Base-by-base conservation (phyloP, 2,797 vertebrate genomes). In the Lates japonicus region DNA sequence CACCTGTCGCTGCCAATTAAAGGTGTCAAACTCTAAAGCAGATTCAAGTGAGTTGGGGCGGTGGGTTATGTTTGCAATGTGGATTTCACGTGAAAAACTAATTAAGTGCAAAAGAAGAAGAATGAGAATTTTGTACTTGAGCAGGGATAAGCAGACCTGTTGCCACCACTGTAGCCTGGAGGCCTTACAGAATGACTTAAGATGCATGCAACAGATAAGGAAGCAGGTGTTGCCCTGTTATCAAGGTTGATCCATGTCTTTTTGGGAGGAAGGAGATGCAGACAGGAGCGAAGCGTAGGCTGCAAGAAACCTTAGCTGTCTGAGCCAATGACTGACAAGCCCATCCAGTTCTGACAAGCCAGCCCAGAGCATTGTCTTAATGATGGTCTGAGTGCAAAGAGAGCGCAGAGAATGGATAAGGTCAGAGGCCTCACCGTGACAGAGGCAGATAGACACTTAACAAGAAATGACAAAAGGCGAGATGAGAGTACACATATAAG, bases 241-340 rank as follows among this genome's bases (percentile, higher is more conserved):
- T 77, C 75, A 20, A 60, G 35, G 66, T 9, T 20, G 33, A 82
- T 66, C 66, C 20, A 2, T 41, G 68, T 78, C 67, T 81, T 71
- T 69, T 76, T 80, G 37, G 60, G 54, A 74, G 66, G 68, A 68
- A 29, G 62, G 35, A 52, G 73, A 66, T 49, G 67, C 48, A 59
- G 74, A 70, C 51, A 11, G 64, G 13, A 41, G 77, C 3, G 5
- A 68, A 57, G 75, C n/a, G 20, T 65, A 31, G 79, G 68, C 52
- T 25, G 77, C 10, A 0, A 20, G 41, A 42, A 78, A 35, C 42
- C 63, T 29, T 68, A 31, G 70, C 70, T 60, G 62, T 77, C 68
- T 84, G 63, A 73, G 70, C 66, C 37, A 31, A 72, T 78, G 84
- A 88, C 70, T 89, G 87, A 89, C 76, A 82, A 64, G 63, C 42